These are phyloP conservation scores for Sebastes taczanowskii DNA, from an alignment of 2,797 vertebrate genomes.

Conservation along the genomic window DNA sequence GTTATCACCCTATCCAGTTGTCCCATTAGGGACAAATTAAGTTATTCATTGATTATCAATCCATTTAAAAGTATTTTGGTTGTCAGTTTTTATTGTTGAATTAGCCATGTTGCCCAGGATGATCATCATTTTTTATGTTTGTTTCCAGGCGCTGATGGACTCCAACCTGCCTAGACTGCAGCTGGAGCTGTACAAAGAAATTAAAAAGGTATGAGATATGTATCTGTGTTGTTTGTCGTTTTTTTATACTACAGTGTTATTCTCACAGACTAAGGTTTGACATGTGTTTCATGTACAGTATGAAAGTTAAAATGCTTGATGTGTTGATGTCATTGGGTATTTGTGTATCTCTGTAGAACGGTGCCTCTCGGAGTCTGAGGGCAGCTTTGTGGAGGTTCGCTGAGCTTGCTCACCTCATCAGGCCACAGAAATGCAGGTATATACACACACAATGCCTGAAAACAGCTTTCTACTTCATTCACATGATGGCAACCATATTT, in stretches of 20 bases:
- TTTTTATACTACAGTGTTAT: background rate
- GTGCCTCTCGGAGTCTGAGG: constrained; percentile 93
- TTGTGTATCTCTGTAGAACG: constrained; percentile 84
- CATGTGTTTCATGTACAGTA: background rate
- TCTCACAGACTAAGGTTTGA: background rate
- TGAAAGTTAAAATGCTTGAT: background rate
- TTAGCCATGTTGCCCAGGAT: background rate
- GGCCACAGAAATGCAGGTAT: constrained; percentile 99
- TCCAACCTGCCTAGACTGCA: constrained; percentile 95
- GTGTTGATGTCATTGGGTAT: background rate
- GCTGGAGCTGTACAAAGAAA: constrained; percentile 97
- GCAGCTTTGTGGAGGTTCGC: constrained; percentile 98
- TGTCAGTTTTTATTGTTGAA: background rate
- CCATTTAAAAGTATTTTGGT: background rate
- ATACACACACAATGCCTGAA: background rate
- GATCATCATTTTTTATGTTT: background rate
- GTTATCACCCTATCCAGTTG: background rate
- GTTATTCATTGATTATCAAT: background rate
- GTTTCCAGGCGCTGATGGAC: constrained; percentile 93
- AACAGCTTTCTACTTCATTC: background rate
- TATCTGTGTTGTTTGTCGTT: background rate
- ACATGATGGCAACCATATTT: background rate
- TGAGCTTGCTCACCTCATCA: constrained; percentile 95
- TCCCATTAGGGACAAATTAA: too few species aligned
- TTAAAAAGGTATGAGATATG: constrained; percentile 90